Conservation (phyloP, 1,140 invertebrate species). For the Drosophila triauraria region DNA sequence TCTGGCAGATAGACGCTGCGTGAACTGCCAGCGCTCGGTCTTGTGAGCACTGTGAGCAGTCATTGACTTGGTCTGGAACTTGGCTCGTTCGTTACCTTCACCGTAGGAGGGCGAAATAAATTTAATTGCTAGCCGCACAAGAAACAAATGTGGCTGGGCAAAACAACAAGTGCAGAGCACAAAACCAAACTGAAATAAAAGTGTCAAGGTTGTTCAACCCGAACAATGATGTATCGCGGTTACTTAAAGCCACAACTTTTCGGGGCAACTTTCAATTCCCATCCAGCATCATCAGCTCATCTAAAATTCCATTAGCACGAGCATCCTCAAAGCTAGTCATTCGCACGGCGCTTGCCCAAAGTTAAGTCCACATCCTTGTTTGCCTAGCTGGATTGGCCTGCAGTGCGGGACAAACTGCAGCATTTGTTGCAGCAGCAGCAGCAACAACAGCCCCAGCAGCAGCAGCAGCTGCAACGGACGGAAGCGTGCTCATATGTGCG, state of each 20-base stretch:
- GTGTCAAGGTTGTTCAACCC: conserved; percentile 67
- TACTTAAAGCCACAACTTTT: conserved; percentile 31
- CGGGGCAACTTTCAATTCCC: conserved; percentile 31
- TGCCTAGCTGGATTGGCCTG: conserved; percentile 23
- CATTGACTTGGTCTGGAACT: conserved; percentile 32
- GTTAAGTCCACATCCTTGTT: conserved; percentile 39
- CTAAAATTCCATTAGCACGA: conserved; percentile 52
- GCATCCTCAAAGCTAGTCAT: conserved; percentile 34
- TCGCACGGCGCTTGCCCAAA: conserved; percentile 29
- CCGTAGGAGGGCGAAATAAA: conserved; percentile 40
- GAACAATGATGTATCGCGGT: conserved; percentile 31
- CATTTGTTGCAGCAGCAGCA: conserved; percentile 22
- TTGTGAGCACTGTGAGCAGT: conserved; percentile 26
- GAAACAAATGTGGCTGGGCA: conserved; percentile 22
- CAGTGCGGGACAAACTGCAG: conserved; percentile 25
- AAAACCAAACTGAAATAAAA: conserved; percentile 41
- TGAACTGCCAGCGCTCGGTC: neutral
- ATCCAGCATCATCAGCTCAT: conserved; percentile 20
- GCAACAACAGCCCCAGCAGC: neutral
- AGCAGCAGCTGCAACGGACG: conserved; percentile 47
- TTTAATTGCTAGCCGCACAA: conserved; percentile 37
- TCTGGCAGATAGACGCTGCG: conserved; percentile 11
- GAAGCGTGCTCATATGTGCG: conserved; percentile 60
- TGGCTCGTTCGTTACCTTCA: conserved; percentile 32
- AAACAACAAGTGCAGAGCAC: conserved; percentile 21